phyloP scores from a whole-genome alignment of 1,140 invertebrate genomes.

The Pseudoatta argentina region DNA sequence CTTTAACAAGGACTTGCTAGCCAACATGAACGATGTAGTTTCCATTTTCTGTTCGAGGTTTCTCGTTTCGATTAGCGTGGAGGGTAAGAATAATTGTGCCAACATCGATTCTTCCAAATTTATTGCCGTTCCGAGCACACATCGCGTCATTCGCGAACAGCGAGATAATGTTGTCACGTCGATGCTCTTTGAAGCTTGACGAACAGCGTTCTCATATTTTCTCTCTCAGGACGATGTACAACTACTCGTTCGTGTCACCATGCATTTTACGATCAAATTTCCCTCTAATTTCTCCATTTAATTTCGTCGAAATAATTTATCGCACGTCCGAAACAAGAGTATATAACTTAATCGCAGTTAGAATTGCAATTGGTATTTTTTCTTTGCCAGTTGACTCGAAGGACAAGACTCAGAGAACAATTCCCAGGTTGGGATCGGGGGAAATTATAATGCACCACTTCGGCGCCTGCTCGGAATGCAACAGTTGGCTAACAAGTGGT shows the following conservation, averaged over 20 bases:
- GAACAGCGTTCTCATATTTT: constrained; percentile 17
- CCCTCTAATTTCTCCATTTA: background rate
- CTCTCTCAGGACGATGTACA: background rate
- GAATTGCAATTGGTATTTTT: background rate
- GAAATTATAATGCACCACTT: constrained; percentile 72
- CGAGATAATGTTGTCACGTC: constrained; percentile 23
- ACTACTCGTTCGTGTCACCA: constrained; percentile 6
- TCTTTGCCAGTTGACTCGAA: background rate
- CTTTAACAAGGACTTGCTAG: background rate
- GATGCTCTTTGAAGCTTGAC: constrained; percentile 4
- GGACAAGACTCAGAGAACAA: constrained; percentile 7
- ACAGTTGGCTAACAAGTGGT: constrained; percentile 84
- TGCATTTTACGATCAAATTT: background rate
- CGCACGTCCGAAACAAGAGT: background rate
- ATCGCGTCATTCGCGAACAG: constrained; percentile 25
- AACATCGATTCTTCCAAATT: constrained; percentile 73
- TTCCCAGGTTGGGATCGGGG: constrained; percentile 37
- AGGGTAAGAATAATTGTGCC: constrained; percentile 65
- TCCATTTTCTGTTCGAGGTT: constrained; percentile 19
- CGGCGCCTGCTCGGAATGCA: constrained; percentile 76
- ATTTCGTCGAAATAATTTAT: constrained; percentile 15
- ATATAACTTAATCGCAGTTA: background rate
- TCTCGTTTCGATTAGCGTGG: constrained; percentile 35
- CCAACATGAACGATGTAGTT: background rate
- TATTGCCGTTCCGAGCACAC: constrained; percentile 40